Base-by-base conservation (phyloP, 2,113 vertebrate genomes). In the Forbesichthys papilliferus region DNA sequence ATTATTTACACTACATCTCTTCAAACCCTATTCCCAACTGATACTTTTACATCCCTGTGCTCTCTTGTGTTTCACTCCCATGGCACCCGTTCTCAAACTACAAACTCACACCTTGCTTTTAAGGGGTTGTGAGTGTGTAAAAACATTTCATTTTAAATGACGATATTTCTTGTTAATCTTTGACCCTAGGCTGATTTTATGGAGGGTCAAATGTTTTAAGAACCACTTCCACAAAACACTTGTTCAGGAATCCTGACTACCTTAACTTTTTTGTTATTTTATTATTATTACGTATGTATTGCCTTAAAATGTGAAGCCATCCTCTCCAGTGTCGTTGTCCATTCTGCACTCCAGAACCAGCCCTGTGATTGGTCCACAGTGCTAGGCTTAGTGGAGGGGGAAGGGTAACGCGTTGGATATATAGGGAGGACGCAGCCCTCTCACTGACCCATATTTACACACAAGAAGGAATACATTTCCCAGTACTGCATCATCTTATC, bases 381-480 rank as follows among this genome's bases (percentile, higher is more conserved):
- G 20, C 18, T 11, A 57, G 48, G 6, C 54, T 70, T 61, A 36
- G 48, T 78, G 51, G 53, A 36, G 18, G 58, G 51, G 71, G 27
- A 71, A 53, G 64, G 58, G 16, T 61, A 46, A 11, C 7, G 49
- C 36, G 10, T 11, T 61, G 61, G 8, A 8, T 16, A 46, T 14
- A 56, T n/a, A 61, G 64, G 0, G 54, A 20, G 18, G 5, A 3
- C 48, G 55, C 3, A 68, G 42, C 76, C 73, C 71, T 66, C 47
- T 74, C 68, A 77, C 60, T 81, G 80, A 71, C 68, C 51, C n/a
- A 75, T n/a, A 63, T 76, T 64, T 48, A 18, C 14, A 20, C 10
- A 34, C 56, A 27, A 61, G 53, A 3, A 49, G 51, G 27, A 8
- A 2, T 34, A 47, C 55, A 61, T 51, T 66, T 80, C 20, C 7